phyloP scores from a whole-genome alignment of 2,888 invertebrate genomes.

The Lepidocyrtinus sp. region DNA sequence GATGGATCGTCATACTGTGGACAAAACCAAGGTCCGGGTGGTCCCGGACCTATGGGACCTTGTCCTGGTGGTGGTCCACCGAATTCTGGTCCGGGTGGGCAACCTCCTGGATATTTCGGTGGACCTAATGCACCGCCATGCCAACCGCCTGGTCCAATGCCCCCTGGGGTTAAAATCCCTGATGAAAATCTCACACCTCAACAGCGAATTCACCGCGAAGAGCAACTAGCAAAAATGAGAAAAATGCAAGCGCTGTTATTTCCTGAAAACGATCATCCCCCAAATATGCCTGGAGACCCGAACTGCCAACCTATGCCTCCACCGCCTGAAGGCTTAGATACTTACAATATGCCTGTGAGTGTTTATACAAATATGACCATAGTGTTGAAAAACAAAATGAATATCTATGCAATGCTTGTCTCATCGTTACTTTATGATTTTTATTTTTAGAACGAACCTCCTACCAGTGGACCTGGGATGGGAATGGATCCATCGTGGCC shows the following conservation, averaged over 20 bases:
- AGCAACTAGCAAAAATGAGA: slow-evolving; percentile 89
- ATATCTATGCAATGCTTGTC: too few species aligned
- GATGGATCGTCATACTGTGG: slow-evolving; percentile 64
- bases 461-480: slow-evolving; percentile 60
- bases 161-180: slow-evolving; percentile 87
- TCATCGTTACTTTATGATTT: too few species aligned
- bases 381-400: too few species aligned
- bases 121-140: slow-evolving; percentile 61
- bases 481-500: slow-evolving; percentile 68
- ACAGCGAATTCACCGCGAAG: slow-evolving; percentile 94
- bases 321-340: slow-evolving; percentile 67
- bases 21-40: slow-evolving; percentile 61
- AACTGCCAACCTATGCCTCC: slow-evolving; percentile 65
- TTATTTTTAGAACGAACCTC: slow-evolving; percentile 61
- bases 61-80: slow-evolving; percentile 49
- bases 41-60: slow-evolving; percentile 67
- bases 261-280: slow-evolving; percentile 77
- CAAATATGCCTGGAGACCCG: slow-evolving; percentile 54
- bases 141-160: slow-evolving; percentile 62
- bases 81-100: slow-evolving; percentile 53
- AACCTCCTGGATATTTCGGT: slow-evolving; percentile 59
- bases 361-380: too few species aligned
- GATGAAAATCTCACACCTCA: slow-evolving; percentile 97
- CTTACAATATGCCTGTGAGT: slow-evolving; percentile 69
- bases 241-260: slow-evolving; percentile 92